Percentiles rank a stretch among this genome's conserved stretches.
phyloP scores from a whole-genome alignment of 2,113 vertebrate genomes.

The Gnathonemus echidnorhynchus region DNA sequence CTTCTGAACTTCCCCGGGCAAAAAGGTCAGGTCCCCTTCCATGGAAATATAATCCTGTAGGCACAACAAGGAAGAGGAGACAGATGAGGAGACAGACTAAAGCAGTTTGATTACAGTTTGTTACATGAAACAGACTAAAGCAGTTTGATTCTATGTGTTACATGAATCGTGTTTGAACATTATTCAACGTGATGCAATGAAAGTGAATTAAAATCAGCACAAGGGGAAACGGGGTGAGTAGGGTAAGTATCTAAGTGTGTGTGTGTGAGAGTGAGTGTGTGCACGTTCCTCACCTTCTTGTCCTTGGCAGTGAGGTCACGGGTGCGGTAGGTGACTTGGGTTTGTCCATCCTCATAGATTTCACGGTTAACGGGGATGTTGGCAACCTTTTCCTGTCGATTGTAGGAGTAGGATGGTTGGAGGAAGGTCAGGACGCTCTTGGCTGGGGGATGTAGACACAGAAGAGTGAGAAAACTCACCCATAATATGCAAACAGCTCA shows the following conservation, averaged over 20 bases:
- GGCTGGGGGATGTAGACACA: constrained; percentile 55
- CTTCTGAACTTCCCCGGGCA: constrained; percentile 77
- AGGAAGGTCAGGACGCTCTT: constrained; percentile 81
- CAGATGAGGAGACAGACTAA: too few species aligned
- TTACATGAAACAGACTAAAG: background rate
- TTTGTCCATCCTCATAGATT: constrained; percentile 75
- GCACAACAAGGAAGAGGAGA: background rate
- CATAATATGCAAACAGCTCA: background rate
- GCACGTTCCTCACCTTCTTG: constrained; percentile 68
- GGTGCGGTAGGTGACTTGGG: constrained; percentile 81
- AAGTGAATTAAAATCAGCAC: background rate
- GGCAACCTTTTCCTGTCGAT: constrained; percentile 71
- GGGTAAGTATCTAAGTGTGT: background rate
- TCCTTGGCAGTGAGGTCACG: constrained; percentile 79
- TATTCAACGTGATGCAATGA: background rate
- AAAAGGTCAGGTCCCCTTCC: constrained; percentile 79
- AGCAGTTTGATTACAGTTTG: too few species aligned
- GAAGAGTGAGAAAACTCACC: constrained; percentile 5
- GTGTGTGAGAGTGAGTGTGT: background rate
- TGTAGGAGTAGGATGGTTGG: constrained; percentile 74
- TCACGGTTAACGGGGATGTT: constrained; percentile 78
- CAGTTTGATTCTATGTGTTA: background rate
- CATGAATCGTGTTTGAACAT: background rate
- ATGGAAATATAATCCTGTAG: constrained; percentile 74
- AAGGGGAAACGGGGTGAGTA: background rate